Percentiles rank a stretch among this genome's conserved stretches.
These are phyloP conservation scores for Barnardius zonarius DNA, from an alignment of 2,113 vertebrate genomes.

Conservation along the genomic window DNA sequence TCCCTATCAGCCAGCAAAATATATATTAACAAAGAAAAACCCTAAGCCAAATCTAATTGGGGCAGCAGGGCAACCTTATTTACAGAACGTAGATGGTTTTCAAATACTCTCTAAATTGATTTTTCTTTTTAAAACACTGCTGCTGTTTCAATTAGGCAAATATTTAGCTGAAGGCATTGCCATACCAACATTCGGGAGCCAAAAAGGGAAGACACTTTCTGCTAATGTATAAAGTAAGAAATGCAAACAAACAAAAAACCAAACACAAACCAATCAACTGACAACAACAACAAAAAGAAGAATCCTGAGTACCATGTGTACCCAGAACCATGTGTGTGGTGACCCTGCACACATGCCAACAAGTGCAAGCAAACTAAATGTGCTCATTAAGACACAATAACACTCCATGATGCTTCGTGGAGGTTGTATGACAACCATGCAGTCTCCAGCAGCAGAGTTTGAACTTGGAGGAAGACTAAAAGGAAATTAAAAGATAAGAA, in stretches of 20 bases:
- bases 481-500: neutral
- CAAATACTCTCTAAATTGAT: neutral
- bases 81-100: neutral
- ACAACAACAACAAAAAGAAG: neutral
- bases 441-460: neutral
- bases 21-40: neutral
- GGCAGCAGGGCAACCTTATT: neutral
- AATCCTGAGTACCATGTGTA: no score
- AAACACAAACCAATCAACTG: neutral
- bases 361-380: neutral
- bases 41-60: neutral
- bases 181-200: neutral
- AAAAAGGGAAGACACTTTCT: neutral
- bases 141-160: neutral
- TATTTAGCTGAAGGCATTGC: neutral
- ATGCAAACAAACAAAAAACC: neutral
- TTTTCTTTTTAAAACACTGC: neutral
- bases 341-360: neutral
- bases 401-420: fast-evolving
- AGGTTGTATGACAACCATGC: neutral
- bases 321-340: neutral
- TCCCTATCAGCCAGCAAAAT: neutral
- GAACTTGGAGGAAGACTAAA: neutral
- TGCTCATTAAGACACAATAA: neutral
- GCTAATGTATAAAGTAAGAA: neutral